phyloP scores from a whole-genome alignment of 2,113 vertebrate species.

The Xenus cinereus region DNA sequence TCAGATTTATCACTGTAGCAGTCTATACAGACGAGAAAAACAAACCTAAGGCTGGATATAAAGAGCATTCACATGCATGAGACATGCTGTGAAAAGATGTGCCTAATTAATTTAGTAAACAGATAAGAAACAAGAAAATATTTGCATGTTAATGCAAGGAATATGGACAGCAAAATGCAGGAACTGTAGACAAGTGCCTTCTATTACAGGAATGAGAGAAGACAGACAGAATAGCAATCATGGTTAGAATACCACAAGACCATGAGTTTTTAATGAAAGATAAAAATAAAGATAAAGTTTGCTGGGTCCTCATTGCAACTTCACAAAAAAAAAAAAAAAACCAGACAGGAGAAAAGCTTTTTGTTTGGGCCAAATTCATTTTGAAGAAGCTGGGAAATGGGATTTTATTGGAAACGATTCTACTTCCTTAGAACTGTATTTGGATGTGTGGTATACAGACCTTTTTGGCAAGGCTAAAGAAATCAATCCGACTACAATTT shows the following conservation, averaged over 20 bases:
- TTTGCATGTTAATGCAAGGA: not conserved
- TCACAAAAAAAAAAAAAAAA: not conserved
- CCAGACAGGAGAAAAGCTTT: not conserved
- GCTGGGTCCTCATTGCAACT: not conserved
- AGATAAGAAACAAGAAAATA: not conserved
- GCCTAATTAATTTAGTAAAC: not conserved
- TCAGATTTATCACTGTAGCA: not conserved
- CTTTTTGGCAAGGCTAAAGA: not conserved
- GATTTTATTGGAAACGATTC: not conserved
- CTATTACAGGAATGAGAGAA: not conserved
- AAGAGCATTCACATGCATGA: not conserved
- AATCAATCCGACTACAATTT: not conserved
- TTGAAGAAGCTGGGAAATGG: not conserved
- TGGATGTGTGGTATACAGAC: not conserved
- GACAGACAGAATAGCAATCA: not conserved
- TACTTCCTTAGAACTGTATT: not conserved
- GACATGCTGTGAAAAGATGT: not conserved
- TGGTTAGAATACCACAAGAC: not conserved
- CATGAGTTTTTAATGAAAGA: not conserved
- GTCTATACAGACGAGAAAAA: not conserved
- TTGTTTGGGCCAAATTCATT: not conserved
- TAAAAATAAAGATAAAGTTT: not conserved
- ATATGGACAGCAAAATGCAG: not conserved
- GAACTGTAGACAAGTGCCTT: not conserved
- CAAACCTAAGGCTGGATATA: not conserved